Evolutionary conservation across 1,140 invertebrate genomes (phyloP).

Genomic region (Drosophila melanica): DNA sequence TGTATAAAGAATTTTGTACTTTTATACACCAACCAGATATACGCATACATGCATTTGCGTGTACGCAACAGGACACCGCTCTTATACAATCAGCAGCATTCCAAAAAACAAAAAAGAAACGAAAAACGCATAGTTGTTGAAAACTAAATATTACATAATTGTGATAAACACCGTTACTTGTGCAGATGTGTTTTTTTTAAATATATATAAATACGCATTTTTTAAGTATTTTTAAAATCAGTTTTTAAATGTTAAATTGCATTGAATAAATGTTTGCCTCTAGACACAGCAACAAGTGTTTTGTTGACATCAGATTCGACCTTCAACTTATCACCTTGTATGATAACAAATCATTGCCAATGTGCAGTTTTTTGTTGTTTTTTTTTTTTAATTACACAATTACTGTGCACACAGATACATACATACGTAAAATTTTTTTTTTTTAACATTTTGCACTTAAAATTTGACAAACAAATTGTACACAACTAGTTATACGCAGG

Average conservation of each 20-base stretch:
- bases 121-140: constrained; percentile 42
- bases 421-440: constrained; percentile 38
- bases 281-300: constrained; percentile 29
- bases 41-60: constrained; percentile 43
- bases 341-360: background rate
- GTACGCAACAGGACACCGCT: constrained; percentile 11
- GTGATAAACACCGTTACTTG: constrained; percentile 76
- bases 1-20: constrained; percentile 71
- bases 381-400: constrained; percentile 60
- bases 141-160: constrained; percentile 68
- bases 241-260: constrained; percentile 77
- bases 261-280: constrained; percentile 76
- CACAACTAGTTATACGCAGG: constrained; percentile 56
- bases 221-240: constrained; percentile 58
- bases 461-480: constrained; percentile 54
- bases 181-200: constrained; percentile 62
- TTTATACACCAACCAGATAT: constrained; percentile 58
- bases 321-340: constrained; percentile 28
- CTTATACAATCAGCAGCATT: constrained; percentile 49
- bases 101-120: no score
- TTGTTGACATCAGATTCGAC: constrained; percentile 3
- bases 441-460: constrained; percentile 52
- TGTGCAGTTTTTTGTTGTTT: constrained; percentile 30
- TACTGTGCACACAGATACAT: constrained; percentile 56
- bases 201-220: constrained; percentile 40